These are phyloP conservation scores for Ectemnius continuus DNA, from an alignment of 2,888 invertebrate genomes.

Conservation along the genomic window DNA sequence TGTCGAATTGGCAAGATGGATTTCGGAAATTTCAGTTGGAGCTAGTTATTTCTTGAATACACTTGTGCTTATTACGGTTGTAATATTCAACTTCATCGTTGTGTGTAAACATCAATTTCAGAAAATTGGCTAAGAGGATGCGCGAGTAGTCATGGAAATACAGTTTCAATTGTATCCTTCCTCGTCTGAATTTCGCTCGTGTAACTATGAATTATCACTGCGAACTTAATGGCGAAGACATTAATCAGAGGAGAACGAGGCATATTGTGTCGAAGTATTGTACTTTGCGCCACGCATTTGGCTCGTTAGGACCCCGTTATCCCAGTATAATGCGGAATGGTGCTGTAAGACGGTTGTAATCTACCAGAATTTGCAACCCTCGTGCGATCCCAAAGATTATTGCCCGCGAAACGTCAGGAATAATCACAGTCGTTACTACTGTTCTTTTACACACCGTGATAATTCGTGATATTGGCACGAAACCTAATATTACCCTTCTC, in stretches of 20 bases:
- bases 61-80: too few relatives aligned
- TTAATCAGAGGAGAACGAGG: slow-evolving; percentile 47
- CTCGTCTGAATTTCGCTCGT: slow-evolving; percentile 13
- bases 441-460: too few relatives aligned
- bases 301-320: slow-evolving; percentile 54
- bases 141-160: neutral
- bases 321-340: slow-evolving; percentile 16
- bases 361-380: neutral
- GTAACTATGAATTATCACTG: slow-evolving; percentile 16
- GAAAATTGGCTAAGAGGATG: neutral
- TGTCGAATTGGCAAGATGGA: slow-evolving; percentile 19
- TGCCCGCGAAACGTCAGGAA: too few relatives aligned
- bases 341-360: slow-evolving; percentile 10
- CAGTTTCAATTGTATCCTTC: neutral
- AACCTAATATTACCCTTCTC: too few relatives aligned
- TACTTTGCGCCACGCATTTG: slow-evolving; percentile 44
- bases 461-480: too few relatives aligned
- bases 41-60: too few relatives aligned
- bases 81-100: too few relatives aligned
- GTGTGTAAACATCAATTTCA: neutral
- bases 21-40: neutral
- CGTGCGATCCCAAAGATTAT: slow-evolving; percentile 9
- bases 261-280: slow-evolving; percentile 21
- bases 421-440: too few relatives aligned
- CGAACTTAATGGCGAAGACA: slow-evolving; percentile 27